These are phyloP conservation scores for Glossophaga mutica DNA, from an alignment of 2,797 vertebrate genomes.

Conservation along the genomic window DNA sequence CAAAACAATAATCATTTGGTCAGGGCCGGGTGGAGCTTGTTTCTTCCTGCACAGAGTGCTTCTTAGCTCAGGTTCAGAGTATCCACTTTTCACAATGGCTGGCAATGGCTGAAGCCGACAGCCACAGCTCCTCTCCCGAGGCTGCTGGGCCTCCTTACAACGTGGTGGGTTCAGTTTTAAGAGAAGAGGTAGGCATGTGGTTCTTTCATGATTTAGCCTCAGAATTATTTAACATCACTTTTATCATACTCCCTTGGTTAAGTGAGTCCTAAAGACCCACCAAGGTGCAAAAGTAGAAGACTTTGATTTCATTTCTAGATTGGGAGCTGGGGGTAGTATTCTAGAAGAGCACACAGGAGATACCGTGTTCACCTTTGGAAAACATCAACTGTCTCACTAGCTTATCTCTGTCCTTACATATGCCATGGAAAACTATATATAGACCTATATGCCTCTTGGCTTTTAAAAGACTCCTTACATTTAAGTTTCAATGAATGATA, in stretches of 20 bases:
- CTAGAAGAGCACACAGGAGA: not conserved
- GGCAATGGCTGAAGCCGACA: not conserved
- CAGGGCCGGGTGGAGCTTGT: not conserved
- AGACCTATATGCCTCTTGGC: not conserved
- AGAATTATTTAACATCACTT: not conserved
- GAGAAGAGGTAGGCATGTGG: not conserved
- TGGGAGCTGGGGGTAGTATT: not conserved
- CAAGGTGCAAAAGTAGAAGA: not conserved
- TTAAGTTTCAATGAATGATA: not conserved
- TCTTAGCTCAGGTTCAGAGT: not conserved
- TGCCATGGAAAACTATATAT: not conserved
- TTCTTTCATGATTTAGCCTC: not conserved
- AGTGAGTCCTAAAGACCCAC: not conserved
- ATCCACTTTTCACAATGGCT: not conserved
- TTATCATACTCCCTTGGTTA: not conserved
- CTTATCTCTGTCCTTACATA: not conserved
- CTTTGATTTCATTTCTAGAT: not conserved
- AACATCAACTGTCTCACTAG: not conserved
- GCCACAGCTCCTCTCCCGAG: not conserved
- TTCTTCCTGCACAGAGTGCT: not conserved
- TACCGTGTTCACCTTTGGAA: not conserved
- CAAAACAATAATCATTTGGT: not conserved
- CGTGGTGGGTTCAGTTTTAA: not conserved
- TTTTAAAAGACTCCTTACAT: not conserved
- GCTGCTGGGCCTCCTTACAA: not conserved